phyloP scores from a whole-genome alignment of 2,797 vertebrate species.

The Enteromius unitaeniatus region DNA sequence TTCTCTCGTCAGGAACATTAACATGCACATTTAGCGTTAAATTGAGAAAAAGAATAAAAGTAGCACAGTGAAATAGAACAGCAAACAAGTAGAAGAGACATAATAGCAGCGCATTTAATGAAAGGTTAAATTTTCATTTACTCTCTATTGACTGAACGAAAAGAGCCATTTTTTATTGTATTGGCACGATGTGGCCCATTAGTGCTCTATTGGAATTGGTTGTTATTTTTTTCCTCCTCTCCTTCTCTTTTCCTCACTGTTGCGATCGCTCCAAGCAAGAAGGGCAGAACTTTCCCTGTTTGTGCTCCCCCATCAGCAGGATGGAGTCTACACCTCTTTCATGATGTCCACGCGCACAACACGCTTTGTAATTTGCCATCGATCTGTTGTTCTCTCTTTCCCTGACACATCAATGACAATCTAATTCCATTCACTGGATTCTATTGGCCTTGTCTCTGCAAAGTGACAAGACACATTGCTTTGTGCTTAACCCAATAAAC shows the following conservation, averaged over 20 bases:
- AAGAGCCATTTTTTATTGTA: conserved; percentile 87
- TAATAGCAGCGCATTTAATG: conserved; percentile 84
- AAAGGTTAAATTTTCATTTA: conserved; percentile 88
- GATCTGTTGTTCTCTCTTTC: conserved; percentile 82
- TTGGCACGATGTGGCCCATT: conserved; percentile 88
- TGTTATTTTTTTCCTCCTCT: conserved; percentile 67
- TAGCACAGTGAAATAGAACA: conserved; percentile 74
- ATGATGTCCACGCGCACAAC: conserved; percentile 61
- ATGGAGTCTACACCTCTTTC: conserved; percentile 49
- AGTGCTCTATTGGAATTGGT: conserved; percentile 86
- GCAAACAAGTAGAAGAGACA: conserved; percentile 76
- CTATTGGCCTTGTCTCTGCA: conserved; percentile 78
- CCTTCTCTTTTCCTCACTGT: conserved; percentile 56
- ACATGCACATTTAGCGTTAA: conserved; percentile 67
- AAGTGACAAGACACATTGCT: conserved; percentile 86
- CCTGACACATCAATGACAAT: conserved; percentile 84
- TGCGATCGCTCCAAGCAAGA: conserved; percentile 80
- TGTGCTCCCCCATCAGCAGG: conserved; percentile 41
- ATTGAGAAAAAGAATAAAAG: conserved; percentile 64
- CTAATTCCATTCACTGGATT: conserved; percentile 81
- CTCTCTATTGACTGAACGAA: conserved; percentile 85
- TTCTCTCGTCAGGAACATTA: conserved; percentile 59
- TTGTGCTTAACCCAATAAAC: conserved; percentile 80
- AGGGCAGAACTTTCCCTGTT: conserved; percentile 68
- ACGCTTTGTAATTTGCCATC: conserved; percentile 73